Evolutionary conservation across 2,797 vertebrate species (phyloP).

Genomic region (Denticeps clupeoides): DNA sequence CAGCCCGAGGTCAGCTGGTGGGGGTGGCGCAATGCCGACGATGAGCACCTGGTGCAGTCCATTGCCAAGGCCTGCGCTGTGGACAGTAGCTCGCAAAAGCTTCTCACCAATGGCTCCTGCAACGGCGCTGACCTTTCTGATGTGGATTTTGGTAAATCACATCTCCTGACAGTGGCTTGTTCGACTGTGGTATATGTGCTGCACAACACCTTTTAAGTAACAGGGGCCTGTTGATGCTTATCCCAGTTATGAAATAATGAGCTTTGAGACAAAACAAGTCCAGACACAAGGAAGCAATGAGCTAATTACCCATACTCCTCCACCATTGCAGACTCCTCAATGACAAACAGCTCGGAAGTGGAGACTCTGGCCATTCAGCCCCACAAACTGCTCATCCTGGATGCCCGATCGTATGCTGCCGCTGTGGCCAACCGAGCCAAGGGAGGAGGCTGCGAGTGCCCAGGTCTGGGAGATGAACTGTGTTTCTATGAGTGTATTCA

Average conservation of each 20-base stretch:
- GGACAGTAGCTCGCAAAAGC: conserved; percentile 63
- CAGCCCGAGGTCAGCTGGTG: conserved; percentile 99
- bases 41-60: conserved; percentile 90
- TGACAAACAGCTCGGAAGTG: conserved; percentile 79
- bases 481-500: too few relatives aligned
- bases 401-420: conserved; percentile 87
- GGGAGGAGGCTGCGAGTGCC: conserved; percentile 94
- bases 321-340: conserved; percentile 76
- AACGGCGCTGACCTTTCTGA: conserved; percentile 74
- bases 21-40: conserved; percentile 95
- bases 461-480: conserved; percentile 69
- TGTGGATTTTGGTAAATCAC: conserved; percentile 77
- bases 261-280: not conserved
- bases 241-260: too few relatives aligned
- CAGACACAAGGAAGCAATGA: not conserved
- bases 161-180: too few relatives aligned
- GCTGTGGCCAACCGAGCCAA: conserved; percentile 95
- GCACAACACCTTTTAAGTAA: too few relatives aligned
- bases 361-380: conserved; percentile 77
- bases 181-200: too few relatives aligned
- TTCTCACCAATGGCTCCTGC: conserved; percentile 58
- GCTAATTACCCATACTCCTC: too few relatives aligned
- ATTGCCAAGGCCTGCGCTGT: conserved; percentile 89
- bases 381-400: conserved; percentile 87
- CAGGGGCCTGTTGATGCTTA: not conserved